Conservation (phyloP, 2,888 invertebrate genomes). For the Epistrophella euchroma region DNA sequence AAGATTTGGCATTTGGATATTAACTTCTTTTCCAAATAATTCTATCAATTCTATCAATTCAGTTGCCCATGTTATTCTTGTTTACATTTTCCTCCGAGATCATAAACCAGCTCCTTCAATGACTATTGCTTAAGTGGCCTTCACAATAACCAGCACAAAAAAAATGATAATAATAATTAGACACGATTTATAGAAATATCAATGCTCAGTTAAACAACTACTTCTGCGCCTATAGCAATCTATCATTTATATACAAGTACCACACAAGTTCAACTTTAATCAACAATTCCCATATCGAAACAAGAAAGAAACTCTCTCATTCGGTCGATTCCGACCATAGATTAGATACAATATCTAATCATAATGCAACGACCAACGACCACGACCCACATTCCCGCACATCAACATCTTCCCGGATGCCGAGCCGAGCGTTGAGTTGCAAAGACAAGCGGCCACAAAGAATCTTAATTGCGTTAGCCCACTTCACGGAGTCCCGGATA, state of each 20-base stretch:
- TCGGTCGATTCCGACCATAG: slow-evolving; percentile 59
- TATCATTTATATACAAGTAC: slow-evolving; percentile 13
- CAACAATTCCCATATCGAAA: slow-evolving; percentile 30
- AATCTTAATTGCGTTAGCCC: slow-evolving; percentile 63
- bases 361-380: slow-evolving; percentile 58
- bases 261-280: slow-evolving; percentile 5
- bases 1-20: no score
- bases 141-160: slow-evolving; percentile 28
- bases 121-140: slow-evolving; percentile 24
- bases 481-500: slow-evolving; percentile 59
- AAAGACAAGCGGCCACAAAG: slow-evolving; percentile 6
- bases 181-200: slow-evolving; percentile 54
- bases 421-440: slow-evolving; percentile 13
- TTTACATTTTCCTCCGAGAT: background rate
- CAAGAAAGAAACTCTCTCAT: slow-evolving; percentile 44
- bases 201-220: slow-evolving; percentile 31
- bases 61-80: background rate
- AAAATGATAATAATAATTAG: slow-evolving; percentile 53
- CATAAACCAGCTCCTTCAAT: slow-evolving; percentile 16
- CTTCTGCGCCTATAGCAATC: slow-evolving; percentile 1
- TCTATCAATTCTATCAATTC: background rate
- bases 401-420: slow-evolving; percentile 57
- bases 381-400: slow-evolving; percentile 68
- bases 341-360: slow-evolving; percentile 54
- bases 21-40: background rate